phyloP scores from a whole-genome alignment of 1,140 invertebrate species.

The Sminthurides bifidus region DNA sequence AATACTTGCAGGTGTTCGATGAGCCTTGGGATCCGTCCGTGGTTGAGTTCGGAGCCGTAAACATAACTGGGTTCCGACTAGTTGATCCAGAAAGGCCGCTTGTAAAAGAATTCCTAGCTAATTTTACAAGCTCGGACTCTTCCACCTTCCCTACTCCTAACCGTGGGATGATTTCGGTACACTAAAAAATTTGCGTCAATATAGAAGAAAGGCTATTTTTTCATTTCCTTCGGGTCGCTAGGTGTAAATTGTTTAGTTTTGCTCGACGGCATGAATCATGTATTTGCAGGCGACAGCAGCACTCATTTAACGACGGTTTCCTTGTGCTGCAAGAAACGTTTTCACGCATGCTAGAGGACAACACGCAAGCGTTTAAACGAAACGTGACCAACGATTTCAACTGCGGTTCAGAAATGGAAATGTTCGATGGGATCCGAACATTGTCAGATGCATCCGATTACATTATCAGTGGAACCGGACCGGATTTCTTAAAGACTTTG shows the following conservation, averaged over 20 bases:
- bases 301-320: slow-evolving; percentile 82
- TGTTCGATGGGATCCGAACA: neutral
- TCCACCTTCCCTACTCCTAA: slow-evolving; percentile 52
- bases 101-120: slow-evolving; percentile 48
- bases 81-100: slow-evolving; percentile 61
- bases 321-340: slow-evolving; percentile 80
- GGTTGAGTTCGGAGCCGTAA: slow-evolving; percentile 45
- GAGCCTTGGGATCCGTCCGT: slow-evolving; percentile 25
- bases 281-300: slow-evolving; percentile 39
- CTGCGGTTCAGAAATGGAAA: slow-evolving; percentile 11
- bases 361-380: slow-evolving; percentile 42
- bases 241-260: neutral
- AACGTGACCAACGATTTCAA: slow-evolving; percentile 13
- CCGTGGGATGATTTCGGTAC: slow-evolving; percentile 62
- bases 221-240: neutral
- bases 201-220: neutral
- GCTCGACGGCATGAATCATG: neutral
- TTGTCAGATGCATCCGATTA: neutral
- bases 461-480: neutral
- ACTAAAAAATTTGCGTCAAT: neutral
- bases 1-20: slow-evolving; percentile 23
- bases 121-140: slow-evolving; percentile 18
- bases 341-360: slow-evolving; percentile 65
- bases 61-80: slow-evolving; percentile 89
- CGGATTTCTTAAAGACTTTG: slow-evolving; percentile 34